phyloP scores from a whole-genome alignment of 2,113 vertebrate genomes.

The Rutilus rutilus region DNA sequence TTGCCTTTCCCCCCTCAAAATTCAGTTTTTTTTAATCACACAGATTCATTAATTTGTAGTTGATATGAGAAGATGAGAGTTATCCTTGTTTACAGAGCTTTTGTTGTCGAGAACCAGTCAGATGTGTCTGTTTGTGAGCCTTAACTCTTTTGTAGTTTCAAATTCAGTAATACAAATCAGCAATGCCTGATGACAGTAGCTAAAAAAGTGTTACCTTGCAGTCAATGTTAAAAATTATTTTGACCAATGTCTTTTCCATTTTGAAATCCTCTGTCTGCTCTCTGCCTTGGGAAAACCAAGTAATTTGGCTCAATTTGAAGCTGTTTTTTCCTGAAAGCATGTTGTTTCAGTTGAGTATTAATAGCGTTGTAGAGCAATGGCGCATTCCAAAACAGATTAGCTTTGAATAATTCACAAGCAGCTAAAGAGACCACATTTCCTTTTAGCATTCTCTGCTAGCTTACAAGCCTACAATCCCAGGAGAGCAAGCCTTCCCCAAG shows the following conservation, averaged over 20 bases:
- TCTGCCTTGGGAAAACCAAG: slow-evolving; percentile 11
- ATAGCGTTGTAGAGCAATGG: slow-evolving; percentile 26
- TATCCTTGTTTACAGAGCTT: not conserved
- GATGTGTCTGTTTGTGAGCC: not conserved
- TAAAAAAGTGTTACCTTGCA: not conserved
- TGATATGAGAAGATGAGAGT: not conserved
- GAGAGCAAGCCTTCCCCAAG: not conserved
- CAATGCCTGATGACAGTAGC: not conserved
- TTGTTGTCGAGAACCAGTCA: not conserved
- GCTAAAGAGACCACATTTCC: slow-evolving; percentile 34
- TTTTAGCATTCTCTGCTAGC: slow-evolving; percentile 21
- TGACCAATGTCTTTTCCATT: not conserved
- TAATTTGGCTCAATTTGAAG: slow-evolving; percentile 15
- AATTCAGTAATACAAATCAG: not conserved
- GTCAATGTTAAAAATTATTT: not conserved
- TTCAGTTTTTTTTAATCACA: not conserved
- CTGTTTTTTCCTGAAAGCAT: not conserved
- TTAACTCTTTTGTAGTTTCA: not conserved
- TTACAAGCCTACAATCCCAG: slow-evolving; percentile 6
- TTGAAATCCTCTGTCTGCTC: not conserved
- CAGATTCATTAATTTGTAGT: not conserved
- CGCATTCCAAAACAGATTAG: slow-evolving; percentile 25
- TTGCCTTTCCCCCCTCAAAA: not conserved
- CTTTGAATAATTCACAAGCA: slow-evolving; percentile 39
- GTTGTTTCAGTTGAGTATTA: slow-evolving; percentile 30